phyloP scores from a whole-genome alignment of 2,888 invertebrate species.

The Spodoptera exigua region DNA sequence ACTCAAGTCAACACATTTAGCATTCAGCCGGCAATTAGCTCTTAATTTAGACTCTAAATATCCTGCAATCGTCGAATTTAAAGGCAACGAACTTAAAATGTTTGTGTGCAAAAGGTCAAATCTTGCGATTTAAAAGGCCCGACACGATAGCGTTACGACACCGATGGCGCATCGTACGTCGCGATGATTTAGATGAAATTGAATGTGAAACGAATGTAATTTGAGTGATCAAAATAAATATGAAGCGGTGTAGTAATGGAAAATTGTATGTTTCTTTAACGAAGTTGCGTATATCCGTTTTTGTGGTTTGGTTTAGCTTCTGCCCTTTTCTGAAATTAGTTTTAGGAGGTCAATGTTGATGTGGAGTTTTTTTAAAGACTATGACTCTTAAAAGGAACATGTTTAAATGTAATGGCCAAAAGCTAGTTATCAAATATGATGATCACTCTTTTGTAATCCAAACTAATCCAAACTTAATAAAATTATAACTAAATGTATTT shows the following conservation, averaged over 20 bases:
- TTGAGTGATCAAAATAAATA: conserved; percentile 44
- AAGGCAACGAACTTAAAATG: conserved; percentile 62
- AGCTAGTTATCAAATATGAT: too few relatives aligned
- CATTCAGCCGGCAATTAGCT: conserved; percentile 49
- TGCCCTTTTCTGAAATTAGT: too few relatives aligned
- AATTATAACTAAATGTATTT: too few relatives aligned
- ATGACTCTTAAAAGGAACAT: too few relatives aligned
- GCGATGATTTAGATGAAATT: conserved; percentile 44
- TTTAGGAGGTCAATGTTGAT: too few relatives aligned
- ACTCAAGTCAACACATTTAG: conserved; percentile 41
- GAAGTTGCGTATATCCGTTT: background rate
- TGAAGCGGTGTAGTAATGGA: conserved; percentile 6
- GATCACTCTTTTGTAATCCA: too few relatives aligned
- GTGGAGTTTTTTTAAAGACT: too few relatives aligned
- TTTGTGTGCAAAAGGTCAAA: conserved; percentile 74
- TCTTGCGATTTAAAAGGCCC: conserved; percentile 74
- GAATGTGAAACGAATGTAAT: conserved; percentile 38
- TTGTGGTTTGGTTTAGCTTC: too few relatives aligned
- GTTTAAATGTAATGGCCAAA: too few relatives aligned
- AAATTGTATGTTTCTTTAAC: conserved; percentile 5
- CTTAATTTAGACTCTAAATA: conserved; percentile 58
- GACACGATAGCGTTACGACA: conserved; percentile 69
- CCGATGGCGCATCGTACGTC: conserved; percentile 58
- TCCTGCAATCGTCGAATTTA: conserved; percentile 62
- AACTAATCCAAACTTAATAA: too few relatives aligned